Conservation (phyloP, 2,888 invertebrate genomes). For the Drosophila kuntzei region DNA sequence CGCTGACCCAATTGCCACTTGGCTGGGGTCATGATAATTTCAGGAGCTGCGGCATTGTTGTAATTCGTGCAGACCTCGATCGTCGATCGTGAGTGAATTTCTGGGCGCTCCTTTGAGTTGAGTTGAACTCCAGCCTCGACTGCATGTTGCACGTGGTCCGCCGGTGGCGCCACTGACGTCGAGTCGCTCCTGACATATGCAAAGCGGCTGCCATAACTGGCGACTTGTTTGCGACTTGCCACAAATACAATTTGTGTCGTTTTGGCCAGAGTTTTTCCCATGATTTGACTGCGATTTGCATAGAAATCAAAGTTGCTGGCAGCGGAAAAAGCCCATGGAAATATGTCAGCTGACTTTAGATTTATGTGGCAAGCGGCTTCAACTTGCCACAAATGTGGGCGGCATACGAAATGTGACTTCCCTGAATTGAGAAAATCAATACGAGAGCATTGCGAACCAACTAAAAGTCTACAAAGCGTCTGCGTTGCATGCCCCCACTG, state of each 20-base stretch:
- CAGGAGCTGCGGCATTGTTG: conserved; percentile 74
- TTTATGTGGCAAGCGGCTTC: conserved; percentile 57
- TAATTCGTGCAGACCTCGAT: conserved; percentile 64
- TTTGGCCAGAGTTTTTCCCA: conserved; percentile 45
- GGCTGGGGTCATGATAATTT: conserved; percentile 75
- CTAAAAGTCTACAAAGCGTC: conserved; percentile 69
- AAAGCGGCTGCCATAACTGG: conserved; percentile 60
- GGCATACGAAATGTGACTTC: conserved; percentile 42
- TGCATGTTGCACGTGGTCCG: conserved; percentile 43
- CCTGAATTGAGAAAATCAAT: conserved; percentile 64
- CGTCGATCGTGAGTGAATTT: conserved; percentile 14
- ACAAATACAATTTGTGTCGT: conserved; percentile 54
- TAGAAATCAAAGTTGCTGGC: conserved; percentile 64
- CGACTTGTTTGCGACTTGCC: conserved; percentile 32
- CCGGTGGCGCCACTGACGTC: conserved; percentile 55
- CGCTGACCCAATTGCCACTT: conserved; percentile 73
- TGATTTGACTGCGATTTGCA: conserved; percentile 70
- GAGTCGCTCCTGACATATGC: conserved; percentile 60
- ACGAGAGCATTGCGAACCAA: conserved; percentile 26
- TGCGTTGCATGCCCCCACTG: conserved; percentile 28
- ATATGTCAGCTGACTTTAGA: conserved; percentile 55
- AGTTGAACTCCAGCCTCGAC: conserved; percentile 33
- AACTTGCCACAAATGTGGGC: conserved; percentile 55
- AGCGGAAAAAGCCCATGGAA: conserved; percentile 40
- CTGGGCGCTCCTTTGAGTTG: conserved; percentile 29